Evolutionary conservation across 2,113 vertebrate genomes (phyloP).

Genomic region (Bostrychus sinensis): DNA sequence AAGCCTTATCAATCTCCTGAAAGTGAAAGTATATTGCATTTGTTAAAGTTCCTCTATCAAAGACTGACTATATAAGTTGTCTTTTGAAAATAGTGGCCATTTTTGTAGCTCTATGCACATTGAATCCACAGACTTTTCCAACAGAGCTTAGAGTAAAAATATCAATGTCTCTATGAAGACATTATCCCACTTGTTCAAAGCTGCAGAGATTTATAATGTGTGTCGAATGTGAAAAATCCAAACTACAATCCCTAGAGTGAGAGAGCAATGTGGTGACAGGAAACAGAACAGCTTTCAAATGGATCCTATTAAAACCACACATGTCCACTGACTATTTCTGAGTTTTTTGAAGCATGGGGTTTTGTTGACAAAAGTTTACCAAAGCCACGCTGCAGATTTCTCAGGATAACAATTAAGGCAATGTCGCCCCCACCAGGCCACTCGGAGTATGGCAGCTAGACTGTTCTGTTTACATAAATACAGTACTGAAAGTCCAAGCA

Average conservation of each 20-base stretch:
- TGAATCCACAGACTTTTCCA: no score
- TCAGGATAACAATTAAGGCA: slow-evolving; percentile 32
- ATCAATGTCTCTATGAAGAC: slow-evolving; percentile 36
- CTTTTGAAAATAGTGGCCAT: no score
- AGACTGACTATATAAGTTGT: no score
- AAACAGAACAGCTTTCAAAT: slow-evolving; percentile 26
- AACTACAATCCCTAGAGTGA: slow-evolving; percentile 31
- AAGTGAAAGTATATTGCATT: no score
- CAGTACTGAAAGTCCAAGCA: not conserved
- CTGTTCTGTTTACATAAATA: slow-evolving; percentile 1
- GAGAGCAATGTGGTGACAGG: slow-evolving; percentile 29
- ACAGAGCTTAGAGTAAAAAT: not conserved
- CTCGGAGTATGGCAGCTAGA: slow-evolving; percentile 33
- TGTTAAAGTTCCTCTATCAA: no score
- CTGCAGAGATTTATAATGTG: slow-evolving; percentile 53
- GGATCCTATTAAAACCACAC: slow-evolving; percentile 41
- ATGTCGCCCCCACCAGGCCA: slow-evolving; percentile 54
- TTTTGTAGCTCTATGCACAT: no score
- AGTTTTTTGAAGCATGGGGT: no score
- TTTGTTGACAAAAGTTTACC: slow-evolving; percentile 3
- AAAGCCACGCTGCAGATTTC: slow-evolving; percentile 12
- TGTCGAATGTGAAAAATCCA: slow-evolving; percentile 37
- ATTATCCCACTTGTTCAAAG: slow-evolving; percentile 18
- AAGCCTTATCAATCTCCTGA: no score
- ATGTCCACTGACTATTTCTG: slow-evolving; percentile 4